These are phyloP conservation scores for Bacillus rossius DNA, from an alignment of 1,140 invertebrate species.

Conservation along the genomic window DNA sequence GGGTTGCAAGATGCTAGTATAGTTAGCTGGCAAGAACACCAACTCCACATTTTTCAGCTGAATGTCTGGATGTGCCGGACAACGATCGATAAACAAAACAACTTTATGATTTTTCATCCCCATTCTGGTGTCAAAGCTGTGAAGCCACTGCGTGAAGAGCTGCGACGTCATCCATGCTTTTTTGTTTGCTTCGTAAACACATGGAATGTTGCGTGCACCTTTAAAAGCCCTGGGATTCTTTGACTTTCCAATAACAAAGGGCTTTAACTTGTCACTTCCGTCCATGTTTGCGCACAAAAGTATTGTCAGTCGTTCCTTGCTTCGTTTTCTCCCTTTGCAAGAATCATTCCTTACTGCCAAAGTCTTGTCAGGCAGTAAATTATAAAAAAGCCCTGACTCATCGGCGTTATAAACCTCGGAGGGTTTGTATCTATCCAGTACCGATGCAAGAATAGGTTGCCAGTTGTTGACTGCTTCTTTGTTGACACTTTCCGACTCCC, in stretches of 20 bases:
- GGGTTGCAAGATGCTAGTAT: slow-evolving; percentile 43
- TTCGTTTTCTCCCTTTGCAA: slow-evolving; percentile 36
- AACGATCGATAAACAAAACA: background rate
- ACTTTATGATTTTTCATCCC: background rate
- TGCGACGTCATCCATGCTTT: slow-evolving; percentile 37
- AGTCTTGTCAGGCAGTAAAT: slow-evolving; percentile 34
- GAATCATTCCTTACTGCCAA: slow-evolving; percentile 34
- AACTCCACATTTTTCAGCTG: slow-evolving; percentile 36
- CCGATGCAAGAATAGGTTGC: no score
- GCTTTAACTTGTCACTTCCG: slow-evolving; percentile 25
- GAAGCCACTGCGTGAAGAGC: background rate
- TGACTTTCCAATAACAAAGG: slow-evolving; percentile 35
- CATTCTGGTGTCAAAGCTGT: background rate
- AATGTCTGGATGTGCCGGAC: slow-evolving; percentile 2
- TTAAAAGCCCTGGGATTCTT: slow-evolving; percentile 33
- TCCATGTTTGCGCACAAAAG: slow-evolving; percentile 32
- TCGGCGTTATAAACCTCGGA: no score
- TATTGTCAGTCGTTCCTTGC: slow-evolving; percentile 39
- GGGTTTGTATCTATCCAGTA: no score
- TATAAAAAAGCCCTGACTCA: no score
- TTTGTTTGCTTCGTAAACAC: slow-evolving; percentile 27
- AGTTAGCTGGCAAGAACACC: slow-evolving; percentile 44
- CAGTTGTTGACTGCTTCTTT: no score
- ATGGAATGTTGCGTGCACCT: slow-evolving; percentile 23
- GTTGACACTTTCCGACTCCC: no score